These are phyloP conservation scores for Sialia sialis DNA, from an alignment of 2,113 vertebrate species.

Conservation along the genomic window DNA sequence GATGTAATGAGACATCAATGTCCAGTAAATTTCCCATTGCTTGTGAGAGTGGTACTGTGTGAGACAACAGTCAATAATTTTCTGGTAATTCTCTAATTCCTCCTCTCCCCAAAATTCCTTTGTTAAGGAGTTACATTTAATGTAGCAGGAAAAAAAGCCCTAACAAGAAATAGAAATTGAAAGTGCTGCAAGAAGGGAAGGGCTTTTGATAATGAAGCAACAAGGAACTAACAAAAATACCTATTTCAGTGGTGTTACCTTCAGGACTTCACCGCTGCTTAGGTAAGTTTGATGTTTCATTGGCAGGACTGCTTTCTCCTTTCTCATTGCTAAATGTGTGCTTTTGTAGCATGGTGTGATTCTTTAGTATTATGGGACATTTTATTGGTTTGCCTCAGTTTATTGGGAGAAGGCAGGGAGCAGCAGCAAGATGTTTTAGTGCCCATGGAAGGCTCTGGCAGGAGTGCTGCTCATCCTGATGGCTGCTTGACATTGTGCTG, in stretches of 20 bases:
- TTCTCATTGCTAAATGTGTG: accelerated
- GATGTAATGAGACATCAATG: conserved; percentile 72
- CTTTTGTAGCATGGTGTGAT: accelerated
- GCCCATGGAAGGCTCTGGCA: background rate
- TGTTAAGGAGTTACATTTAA: background rate
- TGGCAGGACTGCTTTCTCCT: background rate
- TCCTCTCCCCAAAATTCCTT: background rate
- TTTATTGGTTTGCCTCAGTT: background rate
- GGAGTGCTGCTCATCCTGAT: background rate
- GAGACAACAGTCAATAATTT: conserved; percentile 65
- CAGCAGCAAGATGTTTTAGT: background rate
- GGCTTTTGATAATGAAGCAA: background rate
- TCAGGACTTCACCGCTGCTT: background rate
- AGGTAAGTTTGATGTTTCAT: background rate
- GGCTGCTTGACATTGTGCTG: accelerated
- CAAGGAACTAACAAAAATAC: background rate
- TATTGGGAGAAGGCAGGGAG: background rate
- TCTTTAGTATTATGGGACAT: background rate
- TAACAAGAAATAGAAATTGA: background rate
- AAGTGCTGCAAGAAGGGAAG: background rate
- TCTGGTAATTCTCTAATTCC: conserved; percentile 70
- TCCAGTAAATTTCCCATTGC: conserved; percentile 69
- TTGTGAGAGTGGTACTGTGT: conserved; percentile 33
- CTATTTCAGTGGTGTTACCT: background rate
- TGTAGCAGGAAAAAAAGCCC: background rate